Evolutionary conservation across 2,113 vertebrate species (phyloP).

Genomic region (Hipposideros armiger): DNA sequence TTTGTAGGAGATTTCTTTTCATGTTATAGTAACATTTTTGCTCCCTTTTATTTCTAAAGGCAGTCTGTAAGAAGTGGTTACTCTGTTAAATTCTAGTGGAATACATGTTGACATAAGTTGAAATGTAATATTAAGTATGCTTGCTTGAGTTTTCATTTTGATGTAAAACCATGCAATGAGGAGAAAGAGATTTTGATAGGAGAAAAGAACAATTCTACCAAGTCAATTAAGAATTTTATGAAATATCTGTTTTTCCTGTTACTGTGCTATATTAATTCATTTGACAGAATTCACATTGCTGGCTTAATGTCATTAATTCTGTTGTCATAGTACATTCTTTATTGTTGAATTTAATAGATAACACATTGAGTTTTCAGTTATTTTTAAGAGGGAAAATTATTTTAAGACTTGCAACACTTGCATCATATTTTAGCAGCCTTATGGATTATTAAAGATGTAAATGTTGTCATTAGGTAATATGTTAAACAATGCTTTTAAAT

Average conservation of each 20-base stretch:
- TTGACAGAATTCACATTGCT: constrained; percentile 72
- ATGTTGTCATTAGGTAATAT: constrained; percentile 28
- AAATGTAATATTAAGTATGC: constrained; percentile 62
- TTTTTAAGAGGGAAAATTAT: constrained; percentile 64
- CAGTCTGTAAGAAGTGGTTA: constrained; percentile 16
- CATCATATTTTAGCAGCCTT: background rate
- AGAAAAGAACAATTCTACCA: constrained; percentile 65
- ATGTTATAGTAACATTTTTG: background rate
- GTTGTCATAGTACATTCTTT: constrained; percentile 64
- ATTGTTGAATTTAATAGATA: constrained; percentile 45
- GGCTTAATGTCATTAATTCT: constrained; percentile 76
- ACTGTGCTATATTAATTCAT: constrained; percentile 75
- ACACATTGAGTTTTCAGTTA: constrained; percentile 43
- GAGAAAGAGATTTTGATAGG: constrained; percentile 50
- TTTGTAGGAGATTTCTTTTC: constrained; percentile 18
- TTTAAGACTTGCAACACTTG: constrained; percentile 24
- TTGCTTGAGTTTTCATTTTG: constrained; percentile 79
- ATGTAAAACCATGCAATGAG: constrained; percentile 62
- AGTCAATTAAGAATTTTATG: constrained; percentile 76
- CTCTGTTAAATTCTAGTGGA: constrained; percentile 45
- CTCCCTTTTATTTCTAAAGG: constrained; percentile 46
- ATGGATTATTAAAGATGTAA: constrained; percentile 57
- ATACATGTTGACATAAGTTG: constrained; percentile 55
- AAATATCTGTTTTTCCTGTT: constrained; percentile 76
- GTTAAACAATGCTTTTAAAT: constrained; percentile 58